Base-by-base conservation (phyloP, 2,113 vertebrate genomes). In the Podocnemis expansa region DNA sequence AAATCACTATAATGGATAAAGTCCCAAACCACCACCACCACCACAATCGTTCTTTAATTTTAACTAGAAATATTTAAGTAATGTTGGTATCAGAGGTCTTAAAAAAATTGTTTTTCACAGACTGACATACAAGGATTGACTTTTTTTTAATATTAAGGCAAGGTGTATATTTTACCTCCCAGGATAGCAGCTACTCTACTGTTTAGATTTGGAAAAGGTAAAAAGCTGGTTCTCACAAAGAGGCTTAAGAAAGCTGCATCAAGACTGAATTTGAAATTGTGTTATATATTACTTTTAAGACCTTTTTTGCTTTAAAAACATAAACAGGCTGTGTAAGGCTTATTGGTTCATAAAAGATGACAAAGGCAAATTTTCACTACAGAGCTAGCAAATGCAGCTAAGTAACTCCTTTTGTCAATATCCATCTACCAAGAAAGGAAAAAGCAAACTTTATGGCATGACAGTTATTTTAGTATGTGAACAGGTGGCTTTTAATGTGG, bases 401-500 rank as follows among this genome's bases (percentile, higher is more conserved):
- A 96, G 91, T n/a, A 24, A 93, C 84, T 78, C 21, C 80, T 95
- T 81, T 90, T 94, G 95, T 84, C 55, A 85, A 81, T 93, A 96
- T 88, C 49, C 38, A 95, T 95, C 82, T 89, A 90, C 87, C 97
- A 93, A 82, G 91, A 91, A 96, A 95, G 94, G 92, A 80, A 95
- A 96, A 95, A 93, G 95, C 93, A 94, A 92, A 85, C 94, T 90
- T 91, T 95, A 94, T 92, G 95, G 82, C 75, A 97, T 96, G 97
- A 89, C 19, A 95, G 93, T 93, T 94, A 95, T 95, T 87, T 95
- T 89, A 97, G 97, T 96, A 95, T 90, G 85, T 54, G 86, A 91
- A 96, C 80, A 86, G 89, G 92, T 94, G 90, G 89, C 93, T 97
- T 96, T 97, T 75, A 95, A 97, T 17, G 21, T 94, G 96, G 89